Base-by-base conservation (phyloP, 2,888 invertebrate genomes). In the Bugula neritina region DNA sequence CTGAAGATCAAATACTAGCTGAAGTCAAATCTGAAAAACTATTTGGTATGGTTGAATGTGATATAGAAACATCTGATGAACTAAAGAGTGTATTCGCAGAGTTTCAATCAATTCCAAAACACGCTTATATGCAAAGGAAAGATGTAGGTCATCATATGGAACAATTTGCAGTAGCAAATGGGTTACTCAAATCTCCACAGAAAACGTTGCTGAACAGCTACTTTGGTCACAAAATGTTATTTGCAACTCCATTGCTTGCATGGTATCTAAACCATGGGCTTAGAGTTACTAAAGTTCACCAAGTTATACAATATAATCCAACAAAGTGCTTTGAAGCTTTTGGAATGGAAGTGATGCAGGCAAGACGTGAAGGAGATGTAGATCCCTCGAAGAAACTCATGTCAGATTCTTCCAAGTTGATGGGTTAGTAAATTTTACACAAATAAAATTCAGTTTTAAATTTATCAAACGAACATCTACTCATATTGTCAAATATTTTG, bases 331-430 rank as follows among this genome's bases (percentile, higher is more conserved):
- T 72, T 52, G 31, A 25, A 31, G 21, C 10, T 1, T 72, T 72
- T 54, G 54, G 57, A 35, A 1, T 5, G 1, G 70, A 70, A 13
- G 72, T 72, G 1, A 70, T 55, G 3, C 23, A 31, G 1, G 69
- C 69, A 5, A 70, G 72, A 13, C 10, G 72, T 2, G 1, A 17
- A 29, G 72, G 70, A 5, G 70, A 72, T n/a, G 34, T 29, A 2
- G 70, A 72, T 29, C 35, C 70, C 13, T 2, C 31, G 1, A 69
- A 70, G 55, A 17, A 69, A 27, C 34, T 70, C 69, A 70, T 72
- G 1, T 52, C 72, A 13, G 70, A 70, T 57, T 54, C 72, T 35
- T 69, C 52, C 54, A 72, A 72, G 55, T 34, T 72, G 5, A 72
- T 72, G 31, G 63, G 63, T 31, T 3, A 63, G 31, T 43, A 43